Evolutionary conservation across 2,113 vertebrate genomes (phyloP), one percentile per base, ranked within the genome.

Genomic region (Chascanopsetta lugubris): DNA sequence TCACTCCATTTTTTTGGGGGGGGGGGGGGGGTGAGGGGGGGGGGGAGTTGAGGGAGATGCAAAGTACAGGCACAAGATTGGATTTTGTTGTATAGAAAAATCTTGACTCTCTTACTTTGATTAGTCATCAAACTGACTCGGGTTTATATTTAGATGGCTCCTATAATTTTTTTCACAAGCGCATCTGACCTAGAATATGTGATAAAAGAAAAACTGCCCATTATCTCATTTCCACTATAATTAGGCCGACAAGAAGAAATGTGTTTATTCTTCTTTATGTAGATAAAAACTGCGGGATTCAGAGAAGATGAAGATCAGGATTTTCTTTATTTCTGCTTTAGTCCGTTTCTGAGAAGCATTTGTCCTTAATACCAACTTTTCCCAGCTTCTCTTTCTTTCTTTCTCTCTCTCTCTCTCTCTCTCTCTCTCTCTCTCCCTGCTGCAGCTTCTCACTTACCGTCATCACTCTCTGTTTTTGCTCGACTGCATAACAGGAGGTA

Each of bases 1-100:
- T 80, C 82, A 59, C 58, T 65, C 5, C 27, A 6, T 77, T 84
- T 75, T 32, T 60, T 64, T 69, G 30, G 61, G 60, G 45, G 20
- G 3, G 25, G 53, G 25, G 25, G 18, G 0, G 8, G 29, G 22
- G 2, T n/a, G n/a, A n/a, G n/a, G n/a, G n/a, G 30, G 61, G 60
- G 45, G 20, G 3, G 25, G 53, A 29, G 25, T 18, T 0, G 8
- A 36, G 22, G 2, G 0, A 56, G 42, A 43, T 8, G 34, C 17
- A 62, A 57, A 73, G 56, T 38, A 13, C 30, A 29, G 46, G 68
- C 34, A 38, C 27, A 15, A 67, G 53, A 49, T n/a, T 15, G 34
- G 62, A 47, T 57, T n/a, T 62, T 22, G 20, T 32, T 60, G 48
- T 36, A n/a, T 24, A 21, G 47, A 17, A 2, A 53, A 74, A 68